Evolutionary conservation across 2,797 vertebrate genomes (phyloP), one percentile per base, ranked within the genome.

Genomic region (Anisognathus igniventris): DNA sequence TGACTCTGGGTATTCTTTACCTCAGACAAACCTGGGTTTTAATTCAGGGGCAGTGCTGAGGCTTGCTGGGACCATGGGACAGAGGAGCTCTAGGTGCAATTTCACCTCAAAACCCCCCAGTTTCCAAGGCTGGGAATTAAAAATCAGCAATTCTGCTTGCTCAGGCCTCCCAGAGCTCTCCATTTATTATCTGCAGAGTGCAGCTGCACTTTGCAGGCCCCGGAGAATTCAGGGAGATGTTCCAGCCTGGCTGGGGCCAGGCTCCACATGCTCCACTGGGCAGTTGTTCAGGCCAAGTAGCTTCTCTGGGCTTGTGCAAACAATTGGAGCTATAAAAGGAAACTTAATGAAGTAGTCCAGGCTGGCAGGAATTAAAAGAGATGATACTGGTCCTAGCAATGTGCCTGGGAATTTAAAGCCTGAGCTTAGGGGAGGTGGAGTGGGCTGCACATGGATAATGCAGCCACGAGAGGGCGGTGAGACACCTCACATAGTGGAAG

Each of bases 381-480:
- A 51, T 21, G 19, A 35, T 24, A 39, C 7, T 54, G 66, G n/a
- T 86, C 3, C 1, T 31, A 44, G 68, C 24, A 6, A 22, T 57
- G 45, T 21, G 39, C 25, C 44, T 33, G 70, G 70, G 61, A 95
- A 70, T 85, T 58, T 18, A 51, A 57, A 3, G 20, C 10, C 39
- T 40, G 71, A 56, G 40, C 25, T 7, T 6, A 16, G 89, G 0
- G 12, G 51, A 90, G 56, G 25, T 5, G 3, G 20, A 54, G 60
- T 6, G 44, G 54, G 74, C 56, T 31, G 62, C 19, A 51, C 17
- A 2, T 3, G 42, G 20, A 23, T 9, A 33, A 72, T 31, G n/a
- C 37, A 7, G 51, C 94, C 97, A 84, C 8, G 37, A 97, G 97
- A 97, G 97, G 97, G 97, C 96, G 93, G 83, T 7, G 84, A 84